Percentiles rank a stretch among this genome's conserved stretches.
Evolutionary conservation across 2,113 vertebrate genomes (phyloP).

Genomic region (Kryptolebias marmoratus): DNA sequence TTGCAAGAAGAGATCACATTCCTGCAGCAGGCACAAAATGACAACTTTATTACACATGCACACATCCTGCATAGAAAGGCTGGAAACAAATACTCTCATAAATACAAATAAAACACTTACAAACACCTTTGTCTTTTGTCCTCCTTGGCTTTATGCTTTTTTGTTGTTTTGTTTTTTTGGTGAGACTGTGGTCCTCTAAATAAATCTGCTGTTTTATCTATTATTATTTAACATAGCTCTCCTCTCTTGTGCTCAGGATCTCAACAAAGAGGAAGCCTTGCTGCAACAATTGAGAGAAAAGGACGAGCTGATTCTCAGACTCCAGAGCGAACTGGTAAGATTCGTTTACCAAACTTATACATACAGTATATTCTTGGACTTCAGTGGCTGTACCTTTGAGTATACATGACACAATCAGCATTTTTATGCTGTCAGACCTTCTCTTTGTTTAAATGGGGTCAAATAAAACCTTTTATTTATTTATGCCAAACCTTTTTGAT

Average conservation of each 20-base stretch:
- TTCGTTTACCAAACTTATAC: not conserved
- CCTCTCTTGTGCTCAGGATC: conserved; percentile 84
- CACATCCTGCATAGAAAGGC: conserved; percentile 15
- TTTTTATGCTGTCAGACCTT: too few relatives aligned
- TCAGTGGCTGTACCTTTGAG: not conserved
- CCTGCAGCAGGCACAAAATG: conserved; percentile 35
- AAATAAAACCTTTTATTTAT: too few relatives aligned
- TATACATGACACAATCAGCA: not conserved
- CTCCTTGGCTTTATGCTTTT: conserved; percentile 17
- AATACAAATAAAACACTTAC: conserved; percentile 45
- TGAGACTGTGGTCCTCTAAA: conserved; percentile 25
- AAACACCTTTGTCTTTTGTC: conserved; percentile 25
- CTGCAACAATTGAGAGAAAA: conserved; percentile 92
- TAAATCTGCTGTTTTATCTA: conserved; percentile 37
- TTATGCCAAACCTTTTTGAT: too few relatives aligned
- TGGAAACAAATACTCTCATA: conserved; percentile 37
- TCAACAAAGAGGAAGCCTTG: conserved; percentile 90
- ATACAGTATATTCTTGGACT: not conserved
- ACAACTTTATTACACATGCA: conserved; percentile 52
- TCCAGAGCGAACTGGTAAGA: conserved; percentile 93
- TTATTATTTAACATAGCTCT: conserved; percentile 36
- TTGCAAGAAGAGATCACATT: conserved; percentile 36
- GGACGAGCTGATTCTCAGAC: conserved; percentile 90
- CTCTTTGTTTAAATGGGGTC: too few relatives aligned
- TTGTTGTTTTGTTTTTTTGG: conserved; percentile 26